Conservation (phyloP, 2,797 vertebrate species). For the Zenarchopterus dispar region DNA sequence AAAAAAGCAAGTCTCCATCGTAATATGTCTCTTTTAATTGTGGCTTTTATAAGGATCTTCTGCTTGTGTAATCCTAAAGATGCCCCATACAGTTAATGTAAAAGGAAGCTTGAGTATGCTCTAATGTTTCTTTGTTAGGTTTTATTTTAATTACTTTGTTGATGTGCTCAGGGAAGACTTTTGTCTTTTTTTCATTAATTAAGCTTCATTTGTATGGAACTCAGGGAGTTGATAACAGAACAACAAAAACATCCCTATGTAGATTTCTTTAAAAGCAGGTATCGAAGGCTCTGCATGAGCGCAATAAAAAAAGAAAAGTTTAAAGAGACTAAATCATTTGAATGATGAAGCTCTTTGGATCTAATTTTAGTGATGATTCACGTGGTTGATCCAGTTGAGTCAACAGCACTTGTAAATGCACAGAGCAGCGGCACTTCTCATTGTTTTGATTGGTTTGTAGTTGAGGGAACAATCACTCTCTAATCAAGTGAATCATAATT, state of each 20-base stretch:
- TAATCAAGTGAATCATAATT: slow-evolving; percentile 55
- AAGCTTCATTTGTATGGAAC: not conserved
- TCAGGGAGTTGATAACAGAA: not conserved
- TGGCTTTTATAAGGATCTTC: too few species aligned
- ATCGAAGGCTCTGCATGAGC: slow-evolving; percentile 2
- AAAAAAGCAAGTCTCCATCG: too few species aligned
- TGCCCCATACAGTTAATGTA: too few species aligned
- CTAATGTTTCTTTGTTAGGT: slow-evolving; percentile 23
- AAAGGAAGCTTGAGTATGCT: too few species aligned
- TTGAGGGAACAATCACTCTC: slow-evolving; percentile 39
- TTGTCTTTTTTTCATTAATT: not conserved
- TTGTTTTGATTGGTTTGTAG: slow-evolving; percentile 42
- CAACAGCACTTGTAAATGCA: slow-evolving; percentile 29
- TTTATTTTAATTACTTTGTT: slow-evolving; percentile 28
- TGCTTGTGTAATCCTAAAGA: too few species aligned
- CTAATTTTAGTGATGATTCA: slow-evolving; percentile 31
- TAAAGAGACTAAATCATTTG: slow-evolving; percentile 5
- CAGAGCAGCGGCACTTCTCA: slow-evolving; percentile 19
- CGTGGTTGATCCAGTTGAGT: slow-evolving; percentile 21
- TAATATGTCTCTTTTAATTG: too few species aligned
- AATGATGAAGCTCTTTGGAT: slow-evolving; percentile 16
- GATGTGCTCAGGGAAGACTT: slow-evolving; percentile 3
- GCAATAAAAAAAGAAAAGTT: not conserved
- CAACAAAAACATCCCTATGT: not conserved
- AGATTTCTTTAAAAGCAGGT: not conserved